These are phyloP conservation scores for Chromis chromis DNA, from an alignment of 2,797 vertebrate species.

Conservation along the genomic window DNA sequence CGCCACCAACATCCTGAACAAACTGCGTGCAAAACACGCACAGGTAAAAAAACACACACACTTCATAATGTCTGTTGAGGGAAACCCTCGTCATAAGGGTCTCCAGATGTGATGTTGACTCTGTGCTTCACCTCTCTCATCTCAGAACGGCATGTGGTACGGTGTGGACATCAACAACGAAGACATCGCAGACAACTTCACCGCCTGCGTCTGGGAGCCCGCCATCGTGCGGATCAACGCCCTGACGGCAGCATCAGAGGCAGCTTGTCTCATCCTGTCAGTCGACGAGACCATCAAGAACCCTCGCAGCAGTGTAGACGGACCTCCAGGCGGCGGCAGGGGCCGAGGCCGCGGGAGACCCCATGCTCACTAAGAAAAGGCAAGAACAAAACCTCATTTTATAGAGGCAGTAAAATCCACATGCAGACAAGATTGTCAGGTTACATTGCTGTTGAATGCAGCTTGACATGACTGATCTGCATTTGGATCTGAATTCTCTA, in stretches of 20 bases:
- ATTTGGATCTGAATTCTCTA: constrained; percentile 49
- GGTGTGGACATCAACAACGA: constrained; percentile 96
- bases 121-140: not conserved
- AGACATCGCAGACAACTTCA: constrained; percentile 95
- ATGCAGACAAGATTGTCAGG: constrained; percentile 9
- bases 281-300: constrained; percentile 98
- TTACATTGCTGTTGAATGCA: not conserved
- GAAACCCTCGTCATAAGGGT: too few relatives aligned
- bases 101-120: not conserved
- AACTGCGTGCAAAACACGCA: constrained; percentile 94
- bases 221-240: constrained; percentile 94
- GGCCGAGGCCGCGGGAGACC: constrained; percentile 88
- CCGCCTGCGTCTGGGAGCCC: constrained; percentile 94
- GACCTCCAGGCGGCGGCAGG: constrained; percentile 78
- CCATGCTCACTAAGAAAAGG: constrained; percentile 82
- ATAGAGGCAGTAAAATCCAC: constrained; percentile 44
- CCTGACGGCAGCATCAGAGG: constrained; percentile 94
- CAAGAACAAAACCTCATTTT: constrained; percentile 18
- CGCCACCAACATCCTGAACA: constrained; percentile 98
- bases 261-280: constrained; percentile 95
- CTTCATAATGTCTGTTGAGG: not conserved
- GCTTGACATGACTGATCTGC: constrained; percentile 7
- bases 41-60: constrained; percentile 84
- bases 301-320: constrained; percentile 88
- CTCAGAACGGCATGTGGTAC: constrained; percentile 93